phyloP scores from a whole-genome alignment of 2,888 invertebrate genomes.

The Drosophila conformis region DNA sequence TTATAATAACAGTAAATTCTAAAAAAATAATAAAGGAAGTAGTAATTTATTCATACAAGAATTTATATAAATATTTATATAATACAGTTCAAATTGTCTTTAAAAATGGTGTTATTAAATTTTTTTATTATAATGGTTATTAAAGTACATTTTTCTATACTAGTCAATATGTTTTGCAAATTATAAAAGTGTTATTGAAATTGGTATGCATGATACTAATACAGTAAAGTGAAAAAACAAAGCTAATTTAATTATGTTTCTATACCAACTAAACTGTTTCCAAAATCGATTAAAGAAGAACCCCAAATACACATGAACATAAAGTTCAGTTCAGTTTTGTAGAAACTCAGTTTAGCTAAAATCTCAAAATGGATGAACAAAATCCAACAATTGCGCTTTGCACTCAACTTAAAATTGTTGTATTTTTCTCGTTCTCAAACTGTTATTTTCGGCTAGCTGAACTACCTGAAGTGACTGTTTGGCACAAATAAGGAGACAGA shows the following conservation, averaged over 20 bases:
- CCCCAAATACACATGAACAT: neutral
- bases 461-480: slow-evolving; percentile 44
- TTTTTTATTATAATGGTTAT: neutral
- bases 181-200: neutral
- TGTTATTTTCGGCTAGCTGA: slow-evolving; percentile 24
- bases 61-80: too few relatives aligned
- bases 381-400: slow-evolving; percentile 6
- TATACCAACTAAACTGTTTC: too few relatives aligned
- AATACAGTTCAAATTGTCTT: neutral
- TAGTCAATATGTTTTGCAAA: neutral
- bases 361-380: neutral
- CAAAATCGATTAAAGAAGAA: neutral
- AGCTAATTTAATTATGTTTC: neutral
- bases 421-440: neutral
- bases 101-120: neutral
- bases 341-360: slow-evolving; percentile 26
- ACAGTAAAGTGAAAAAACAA: neutral
- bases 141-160: neutral
- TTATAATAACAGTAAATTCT: neutral
- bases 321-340: neutral
- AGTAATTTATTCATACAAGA: neutral
- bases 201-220: neutral
- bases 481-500: slow-evolving; percentile 50
- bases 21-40: neutral
- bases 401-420: slow-evolving; percentile 6